Conservation (phyloP, 92 coral and sea anemone genomes). For the Paramuricea clavata region DNA sequence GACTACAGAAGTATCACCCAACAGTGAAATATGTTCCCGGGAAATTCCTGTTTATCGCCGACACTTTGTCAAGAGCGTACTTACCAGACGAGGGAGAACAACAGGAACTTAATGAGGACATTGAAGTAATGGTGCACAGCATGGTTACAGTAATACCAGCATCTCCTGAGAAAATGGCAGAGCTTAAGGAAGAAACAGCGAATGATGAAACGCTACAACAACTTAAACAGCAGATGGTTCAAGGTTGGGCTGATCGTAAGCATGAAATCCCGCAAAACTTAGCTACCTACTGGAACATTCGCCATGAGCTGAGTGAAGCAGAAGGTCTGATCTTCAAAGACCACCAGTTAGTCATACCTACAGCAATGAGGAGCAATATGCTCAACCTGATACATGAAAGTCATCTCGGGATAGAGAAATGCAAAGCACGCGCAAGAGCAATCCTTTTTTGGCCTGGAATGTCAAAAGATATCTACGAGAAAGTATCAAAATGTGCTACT, state of each 20-base stretch:
- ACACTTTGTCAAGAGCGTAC: conserved; percentile 62
- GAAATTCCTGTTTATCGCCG: conserved; percentile 56
- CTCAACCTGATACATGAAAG: conserved; percentile 8
- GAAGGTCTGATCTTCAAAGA: conserved; percentile 43
- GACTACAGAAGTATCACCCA: conserved; percentile 57
- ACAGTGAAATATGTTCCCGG: conserved; percentile 64
- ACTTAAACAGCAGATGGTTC: conserved; percentile 1
- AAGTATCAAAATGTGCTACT: conserved; percentile 36
- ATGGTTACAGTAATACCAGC: conserved; percentile 49
- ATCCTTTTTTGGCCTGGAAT: conserved; percentile 39
- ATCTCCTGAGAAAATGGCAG: conserved; percentile 29
- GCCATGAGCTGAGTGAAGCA: not conserved
- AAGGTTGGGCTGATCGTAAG: conserved; percentile 46
- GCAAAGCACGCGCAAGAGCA: conserved; percentile 29
- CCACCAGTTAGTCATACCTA: conserved; percentile 36
- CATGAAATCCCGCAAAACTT: conserved; percentile 7
- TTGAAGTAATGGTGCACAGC: conserved; percentile 49
- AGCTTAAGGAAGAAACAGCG: conserved; percentile 41
- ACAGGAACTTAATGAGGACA: conserved; percentile 50
- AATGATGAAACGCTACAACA: conserved; percentile 7
- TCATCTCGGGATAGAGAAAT: conserved; percentile 12
- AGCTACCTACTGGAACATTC: not conserved
- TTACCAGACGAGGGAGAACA: conserved; percentile 34
- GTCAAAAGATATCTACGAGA: conserved; percentile 30
- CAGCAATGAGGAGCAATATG: conserved; percentile 27